Evolutionary conservation across 2,797 vertebrate genomes (phyloP).

Genomic region (Pangasius larnaudii): DNA sequence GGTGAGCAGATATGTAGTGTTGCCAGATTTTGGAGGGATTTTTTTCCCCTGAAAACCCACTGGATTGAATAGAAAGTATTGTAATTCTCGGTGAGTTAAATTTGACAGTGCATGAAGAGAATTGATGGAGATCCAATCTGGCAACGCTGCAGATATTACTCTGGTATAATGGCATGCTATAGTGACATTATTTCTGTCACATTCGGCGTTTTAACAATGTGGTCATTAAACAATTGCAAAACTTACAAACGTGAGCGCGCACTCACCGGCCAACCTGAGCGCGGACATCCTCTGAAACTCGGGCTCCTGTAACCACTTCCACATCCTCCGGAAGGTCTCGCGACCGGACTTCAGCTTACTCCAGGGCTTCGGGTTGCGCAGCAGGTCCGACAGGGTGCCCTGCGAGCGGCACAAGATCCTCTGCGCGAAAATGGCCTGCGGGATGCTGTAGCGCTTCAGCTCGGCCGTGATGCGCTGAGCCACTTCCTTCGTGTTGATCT

Average conservation of each 20-base stretch:
- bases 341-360: slow-evolving; percentile 98
- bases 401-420: slow-evolving; percentile 96
- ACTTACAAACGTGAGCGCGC: slow-evolving; percentile 45
- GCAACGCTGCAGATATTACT: slow-evolving; percentile 17
- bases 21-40: slow-evolving; percentile 16
- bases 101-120: background rate
- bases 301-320: slow-evolving; percentile 98
- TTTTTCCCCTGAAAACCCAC: background rate
- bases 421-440: slow-evolving; percentile 97
- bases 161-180: slow-evolving; percentile 9
- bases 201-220: slow-evolving; percentile 22
- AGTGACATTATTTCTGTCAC: slow-evolving; percentile 17
- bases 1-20: slow-evolving; percentile 36
- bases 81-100: background rate
- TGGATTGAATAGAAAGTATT: background rate
- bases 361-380: slow-evolving; percentile 97
- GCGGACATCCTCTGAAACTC: slow-evolving; percentile 98
- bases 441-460: slow-evolving; percentile 97
- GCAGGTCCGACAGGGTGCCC: slow-evolving; percentile 95
- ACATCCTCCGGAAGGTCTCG: slow-evolving; percentile 98
- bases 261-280: slow-evolving; percentile 91
- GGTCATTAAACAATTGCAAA: slow-evolving; percentile 42
- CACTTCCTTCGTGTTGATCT: slow-evolving; percentile 98
- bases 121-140: slow-evolving; percentile 9
- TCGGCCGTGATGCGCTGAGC: slow-evolving; percentile 96